Percentiles rank a stretch among this genome's conserved stretches.
phyloP scores from a whole-genome alignment of 2,888 invertebrate genomes.

The Capitulum mitella region DNA sequence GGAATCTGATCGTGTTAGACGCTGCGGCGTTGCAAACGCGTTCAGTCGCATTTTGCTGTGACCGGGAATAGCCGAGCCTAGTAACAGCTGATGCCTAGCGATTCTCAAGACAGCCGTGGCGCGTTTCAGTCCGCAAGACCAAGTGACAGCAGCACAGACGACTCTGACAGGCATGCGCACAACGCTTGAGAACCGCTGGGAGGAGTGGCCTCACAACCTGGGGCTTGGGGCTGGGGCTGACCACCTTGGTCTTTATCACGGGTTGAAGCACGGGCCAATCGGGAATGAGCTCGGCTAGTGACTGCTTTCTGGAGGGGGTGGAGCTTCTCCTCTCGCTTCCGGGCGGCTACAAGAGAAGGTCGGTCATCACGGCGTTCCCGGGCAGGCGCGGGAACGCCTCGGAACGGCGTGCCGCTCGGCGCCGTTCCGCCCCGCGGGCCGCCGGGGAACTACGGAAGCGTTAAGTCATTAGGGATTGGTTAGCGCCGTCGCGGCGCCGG shows the following conservation, averaged over 20 bases:
- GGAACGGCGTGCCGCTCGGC: neutral
- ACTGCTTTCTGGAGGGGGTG: slow-evolving; percentile 64
- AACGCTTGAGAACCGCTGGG: neutral
- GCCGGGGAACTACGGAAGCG: no score
- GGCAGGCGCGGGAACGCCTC: neutral
- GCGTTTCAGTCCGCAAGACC: neutral
- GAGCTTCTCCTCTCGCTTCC: neutral
- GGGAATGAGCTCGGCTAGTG: slow-evolving; percentile 89
- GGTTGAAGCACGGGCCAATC: slow-evolving; percentile 89
- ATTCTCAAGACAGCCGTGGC: neutral
- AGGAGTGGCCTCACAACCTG: neutral
- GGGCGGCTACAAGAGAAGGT: neutral
- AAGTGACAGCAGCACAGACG: neutral
- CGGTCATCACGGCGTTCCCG: neutral
- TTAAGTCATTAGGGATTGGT: no score
- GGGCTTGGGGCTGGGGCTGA: neutral
- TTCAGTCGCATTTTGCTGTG: no score
- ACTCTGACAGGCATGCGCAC: neutral
- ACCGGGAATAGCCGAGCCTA: no score
- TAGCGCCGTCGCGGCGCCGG: neutral
- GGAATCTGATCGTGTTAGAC: no score
- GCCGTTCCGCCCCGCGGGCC: no score
- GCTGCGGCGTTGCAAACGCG: no score
- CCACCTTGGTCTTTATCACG: slow-evolving; percentile 43
- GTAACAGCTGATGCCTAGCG: neutral